These are phyloP conservation scores for Lepus timidus DNA, from an alignment of 2,113 vertebrate species.

Conservation along the genomic window DNA sequence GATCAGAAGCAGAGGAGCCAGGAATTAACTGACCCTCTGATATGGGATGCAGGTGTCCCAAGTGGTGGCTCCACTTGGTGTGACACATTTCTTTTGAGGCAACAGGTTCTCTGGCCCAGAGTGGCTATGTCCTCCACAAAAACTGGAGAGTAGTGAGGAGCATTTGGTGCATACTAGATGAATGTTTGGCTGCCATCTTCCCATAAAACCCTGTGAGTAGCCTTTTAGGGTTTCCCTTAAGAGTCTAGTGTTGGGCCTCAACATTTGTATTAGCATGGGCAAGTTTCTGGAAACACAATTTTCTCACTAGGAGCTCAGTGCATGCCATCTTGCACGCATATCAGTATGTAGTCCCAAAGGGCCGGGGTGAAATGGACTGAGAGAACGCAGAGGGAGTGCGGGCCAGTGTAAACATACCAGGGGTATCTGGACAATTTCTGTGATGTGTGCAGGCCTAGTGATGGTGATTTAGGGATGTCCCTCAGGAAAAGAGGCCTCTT, in stretches of 20 bases:
- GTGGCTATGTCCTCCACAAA: background rate
- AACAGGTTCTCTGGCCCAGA: background rate
- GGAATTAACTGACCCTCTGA: too few species aligned
- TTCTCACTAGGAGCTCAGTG: too few species aligned
- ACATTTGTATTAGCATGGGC: background rate
- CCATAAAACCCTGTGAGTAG: background rate
- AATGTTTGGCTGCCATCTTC: background rate
- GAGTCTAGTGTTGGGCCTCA: background rate
- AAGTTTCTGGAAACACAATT: background rate
- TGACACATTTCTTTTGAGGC: background rate
- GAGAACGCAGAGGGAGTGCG: background rate
- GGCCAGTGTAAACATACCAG: background rate
- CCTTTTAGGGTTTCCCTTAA: background rate
- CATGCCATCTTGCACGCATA: background rate
- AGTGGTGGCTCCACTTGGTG: too few species aligned
- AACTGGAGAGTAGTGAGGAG: background rate
- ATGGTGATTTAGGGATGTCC: background rate
- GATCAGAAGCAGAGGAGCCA: too few species aligned
- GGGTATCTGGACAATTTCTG: background rate
- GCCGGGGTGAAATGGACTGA: background rate
- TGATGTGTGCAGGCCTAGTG: background rate
- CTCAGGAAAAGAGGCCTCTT: background rate
- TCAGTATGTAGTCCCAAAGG: background rate
- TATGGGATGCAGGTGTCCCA: too few species aligned
- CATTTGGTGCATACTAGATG: background rate